phyloP scores from a whole-genome alignment of 2,888 invertebrate species.

The Lottia scabra region DNA sequence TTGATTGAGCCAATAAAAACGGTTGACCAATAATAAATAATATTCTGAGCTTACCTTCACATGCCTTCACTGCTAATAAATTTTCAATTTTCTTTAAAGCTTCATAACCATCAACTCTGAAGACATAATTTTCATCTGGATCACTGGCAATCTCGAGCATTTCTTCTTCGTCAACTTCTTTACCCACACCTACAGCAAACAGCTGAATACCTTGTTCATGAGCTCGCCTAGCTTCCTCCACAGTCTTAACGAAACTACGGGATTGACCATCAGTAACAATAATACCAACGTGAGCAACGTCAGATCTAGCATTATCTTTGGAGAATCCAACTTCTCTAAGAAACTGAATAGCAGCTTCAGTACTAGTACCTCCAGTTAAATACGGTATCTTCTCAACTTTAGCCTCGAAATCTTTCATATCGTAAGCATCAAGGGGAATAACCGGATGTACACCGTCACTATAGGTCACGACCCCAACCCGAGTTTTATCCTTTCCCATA shows the following conservation, averaged over 20 bases:
- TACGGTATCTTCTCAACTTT: constrained; percentile 1
- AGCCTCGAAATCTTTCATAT: neutral
- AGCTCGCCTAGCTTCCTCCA: constrained; percentile 19
- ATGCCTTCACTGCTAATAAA: constrained; percentile 58
- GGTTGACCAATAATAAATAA: too few species aligned
- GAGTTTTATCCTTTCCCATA: constrained; percentile 23
- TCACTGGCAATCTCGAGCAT: constrained; percentile 57
- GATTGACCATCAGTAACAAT: constrained; percentile 37
- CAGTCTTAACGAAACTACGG: constrained; percentile 18
- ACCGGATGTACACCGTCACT: constrained; percentile 26
- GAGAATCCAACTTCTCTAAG: constrained; percentile 3
- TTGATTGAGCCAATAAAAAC: too few species aligned
- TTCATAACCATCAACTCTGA: constrained; percentile 56
- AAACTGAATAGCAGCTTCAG: constrained; percentile 13
- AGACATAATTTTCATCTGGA: constrained; percentile 57
- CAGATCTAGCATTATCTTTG: constrained; percentile 2
- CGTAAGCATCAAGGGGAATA: constrained; percentile 15
- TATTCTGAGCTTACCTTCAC: constrained; percentile 27
- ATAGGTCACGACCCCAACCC: constrained; percentile 34
- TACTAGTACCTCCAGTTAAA: constrained; percentile 16
- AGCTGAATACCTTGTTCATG: constrained; percentile 52
- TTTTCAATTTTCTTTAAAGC: constrained; percentile 55
- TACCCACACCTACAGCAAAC: constrained; percentile 63
- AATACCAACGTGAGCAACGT: constrained; percentile 27
- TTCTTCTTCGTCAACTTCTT: constrained; percentile 50